Percentiles rank a stretch among this genome's conserved stretches.
Conservation (phyloP, 2,113 vertebrate species). For the Etia nguti region DNA sequence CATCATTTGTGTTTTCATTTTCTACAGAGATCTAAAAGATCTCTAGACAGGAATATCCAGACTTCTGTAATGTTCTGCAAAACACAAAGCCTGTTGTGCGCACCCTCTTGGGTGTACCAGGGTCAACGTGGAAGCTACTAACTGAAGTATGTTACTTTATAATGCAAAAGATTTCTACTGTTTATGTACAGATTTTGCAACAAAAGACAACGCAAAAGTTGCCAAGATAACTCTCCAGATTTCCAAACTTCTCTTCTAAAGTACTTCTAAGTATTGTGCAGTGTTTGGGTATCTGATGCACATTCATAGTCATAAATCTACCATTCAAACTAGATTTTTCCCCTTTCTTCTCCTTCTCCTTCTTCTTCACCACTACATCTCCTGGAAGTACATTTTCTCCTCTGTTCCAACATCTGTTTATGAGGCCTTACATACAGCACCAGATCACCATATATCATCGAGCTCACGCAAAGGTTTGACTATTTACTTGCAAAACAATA, state of each 20-base stretch:
- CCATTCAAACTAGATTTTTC: background rate
- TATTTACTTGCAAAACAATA: background rate
- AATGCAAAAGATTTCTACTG: background rate
- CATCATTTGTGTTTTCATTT: background rate
- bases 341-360: background rate
- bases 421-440: background rate
- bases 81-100: background rate
- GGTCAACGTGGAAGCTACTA: background rate
- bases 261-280: background rate
- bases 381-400: background rate
- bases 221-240: background rate
- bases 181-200: background rate
- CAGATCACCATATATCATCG: background rate
- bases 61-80: background rate
- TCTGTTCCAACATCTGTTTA: constrained; percentile 24
- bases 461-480: background rate
- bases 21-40: background rate
- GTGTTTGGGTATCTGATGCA: background rate
- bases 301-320: background rate
- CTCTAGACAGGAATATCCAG: background rate
- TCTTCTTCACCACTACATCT: background rate
- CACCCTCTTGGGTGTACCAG: background rate
- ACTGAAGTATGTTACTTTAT: background rate
- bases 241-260: background rate
- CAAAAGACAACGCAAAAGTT: background rate